Conservation (phyloP, 2,797 vertebrate genomes). For the Onychomys torridus region DNA sequence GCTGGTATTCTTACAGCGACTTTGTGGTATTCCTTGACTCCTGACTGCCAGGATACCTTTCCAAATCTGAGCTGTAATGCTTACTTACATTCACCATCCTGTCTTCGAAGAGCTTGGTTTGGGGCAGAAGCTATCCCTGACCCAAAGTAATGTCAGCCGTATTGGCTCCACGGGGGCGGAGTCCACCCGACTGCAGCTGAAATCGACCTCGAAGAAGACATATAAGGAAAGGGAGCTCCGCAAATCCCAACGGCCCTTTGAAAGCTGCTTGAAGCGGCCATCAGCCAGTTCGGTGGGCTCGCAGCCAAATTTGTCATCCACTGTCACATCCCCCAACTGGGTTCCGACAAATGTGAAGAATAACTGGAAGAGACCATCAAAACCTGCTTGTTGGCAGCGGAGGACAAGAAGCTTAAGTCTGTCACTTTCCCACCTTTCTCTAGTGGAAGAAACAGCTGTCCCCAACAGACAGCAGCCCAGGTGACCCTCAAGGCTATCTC, state of each 20-base stretch:
- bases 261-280: slow-evolving; percentile 95
- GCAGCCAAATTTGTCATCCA: slow-evolving; percentile 99
- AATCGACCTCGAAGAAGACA: not conserved
- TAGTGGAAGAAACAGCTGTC: slow-evolving; percentile 98
- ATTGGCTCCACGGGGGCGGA: not conserved
- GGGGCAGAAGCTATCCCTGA: slow-evolving; percentile 91
- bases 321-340: slow-evolving; percentile 98
- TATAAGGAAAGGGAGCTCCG: slow-evolving; percentile 93
- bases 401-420: slow-evolving; percentile 98
- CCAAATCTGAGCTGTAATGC: too few species aligned
- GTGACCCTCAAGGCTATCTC: slow-evolving; percentile 98
- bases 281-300: slow-evolving; percentile 95
- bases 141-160: not conserved
- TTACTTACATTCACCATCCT: slow-evolving; percentile 92
- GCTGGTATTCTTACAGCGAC: too few species aligned
- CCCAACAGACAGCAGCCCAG: slow-evolving; percentile 97
- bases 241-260: slow-evolving; percentile 96
- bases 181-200: not conserved
- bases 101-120: slow-evolving; percentile 97
- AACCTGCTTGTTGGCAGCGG: slow-evolving; percentile 96
- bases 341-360: slow-evolving; percentile 97
- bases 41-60: too few species aligned
- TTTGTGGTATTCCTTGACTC: too few species aligned
- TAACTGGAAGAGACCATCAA: slow-evolving; percentile 98
- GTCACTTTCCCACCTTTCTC: slow-evolving; percentile 97